Evolutionary conservation across 2,113 vertebrate species (phyloP), one percentile per base, ranked within the genome.

Genomic region (Thinocorus orbignyianus): DNA sequence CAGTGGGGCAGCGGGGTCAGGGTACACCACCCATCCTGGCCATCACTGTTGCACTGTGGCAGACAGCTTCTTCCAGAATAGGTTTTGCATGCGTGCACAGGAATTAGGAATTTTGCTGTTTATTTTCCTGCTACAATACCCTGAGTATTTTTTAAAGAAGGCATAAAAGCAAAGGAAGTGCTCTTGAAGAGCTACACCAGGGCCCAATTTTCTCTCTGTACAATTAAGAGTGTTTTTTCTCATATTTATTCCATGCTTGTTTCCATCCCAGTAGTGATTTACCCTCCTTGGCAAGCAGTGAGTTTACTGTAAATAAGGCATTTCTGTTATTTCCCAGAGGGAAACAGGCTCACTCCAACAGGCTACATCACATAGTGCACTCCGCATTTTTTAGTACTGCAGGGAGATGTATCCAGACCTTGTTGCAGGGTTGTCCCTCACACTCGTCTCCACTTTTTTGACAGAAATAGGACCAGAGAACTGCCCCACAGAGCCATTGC

Each of bases 281-380:
- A 4, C 69, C 51, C 58, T 95, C 79, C 79, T 82, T 89, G 85
- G 49, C 81, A 88, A 31, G 81, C 85, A 77, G 48, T 7, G 11
- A 44, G 57, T 80, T 93, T 62, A 37, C 71, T 77, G 76, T 90
- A 86, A 92, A 83, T 71, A 82, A 90, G 76, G 85, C 51, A 80
- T 77, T 85, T 64, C 89, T 0, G 0, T 57, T 69, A 61, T 82
- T 90, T 91, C 81, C 81, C 62, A 25, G 68, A 54, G 71, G 91
- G 55, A 83, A 85, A 4, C n/a, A 33, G 55, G n/a, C 66, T 86
- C 44, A 17, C 33, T 35, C 24, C 20, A 35, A 23, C 46, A 72
- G 17, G 7, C 57, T 20, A 1, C 76, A 68, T 42, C 81, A 7
- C 39, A 1, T 3, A 23, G 31, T 35, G 42, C 17, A 2, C 62